Percentiles rank a stretch among this genome's conserved stretches.
phyloP scores from a whole-genome alignment of 2,888 invertebrate genomes.

The Sepiola atlantica region DNA sequence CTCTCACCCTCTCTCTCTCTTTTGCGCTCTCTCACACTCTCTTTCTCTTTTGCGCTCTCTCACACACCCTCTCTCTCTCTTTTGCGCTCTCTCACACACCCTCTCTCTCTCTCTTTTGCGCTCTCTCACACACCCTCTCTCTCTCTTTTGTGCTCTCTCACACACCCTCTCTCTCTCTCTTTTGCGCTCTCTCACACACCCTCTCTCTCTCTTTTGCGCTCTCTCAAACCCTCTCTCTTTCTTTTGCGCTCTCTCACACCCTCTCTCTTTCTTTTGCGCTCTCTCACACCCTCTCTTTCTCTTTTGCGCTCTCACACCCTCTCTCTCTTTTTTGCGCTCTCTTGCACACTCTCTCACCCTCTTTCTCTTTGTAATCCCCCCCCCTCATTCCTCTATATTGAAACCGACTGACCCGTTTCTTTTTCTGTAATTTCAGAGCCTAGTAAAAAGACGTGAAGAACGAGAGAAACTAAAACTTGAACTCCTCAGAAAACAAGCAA shows the following conservation, averaged over 20 bases:
- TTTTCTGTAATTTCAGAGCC: neutral
- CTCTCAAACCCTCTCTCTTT: neutral
- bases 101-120: neutral
- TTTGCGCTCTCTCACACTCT: neutral
- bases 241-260: no score
- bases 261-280: neutral
- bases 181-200: neutral
- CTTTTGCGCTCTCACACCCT: neutral
- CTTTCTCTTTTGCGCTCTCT: neutral
- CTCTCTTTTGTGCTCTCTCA: neutral
- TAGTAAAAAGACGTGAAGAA: slow-evolving; percentile 65
- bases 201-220: neutral
- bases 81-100: neutral
- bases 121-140: neutral
- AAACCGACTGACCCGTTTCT: no score
- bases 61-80: neutral
- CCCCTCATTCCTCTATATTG: no score
- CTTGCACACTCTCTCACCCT: neutral
- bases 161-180: no score
- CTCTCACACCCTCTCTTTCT: neutral
- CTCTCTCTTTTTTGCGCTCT: neutral
- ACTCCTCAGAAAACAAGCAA: slow-evolving; percentile 58
- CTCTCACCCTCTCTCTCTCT: neutral
- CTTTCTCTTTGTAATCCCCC: no score
- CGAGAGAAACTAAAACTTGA: slow-evolving; percentile 76